These are phyloP conservation scores for Nymphicus hollandicus DNA, from an alignment of 2,113 vertebrate genomes.

Conservation along the genomic window DNA sequence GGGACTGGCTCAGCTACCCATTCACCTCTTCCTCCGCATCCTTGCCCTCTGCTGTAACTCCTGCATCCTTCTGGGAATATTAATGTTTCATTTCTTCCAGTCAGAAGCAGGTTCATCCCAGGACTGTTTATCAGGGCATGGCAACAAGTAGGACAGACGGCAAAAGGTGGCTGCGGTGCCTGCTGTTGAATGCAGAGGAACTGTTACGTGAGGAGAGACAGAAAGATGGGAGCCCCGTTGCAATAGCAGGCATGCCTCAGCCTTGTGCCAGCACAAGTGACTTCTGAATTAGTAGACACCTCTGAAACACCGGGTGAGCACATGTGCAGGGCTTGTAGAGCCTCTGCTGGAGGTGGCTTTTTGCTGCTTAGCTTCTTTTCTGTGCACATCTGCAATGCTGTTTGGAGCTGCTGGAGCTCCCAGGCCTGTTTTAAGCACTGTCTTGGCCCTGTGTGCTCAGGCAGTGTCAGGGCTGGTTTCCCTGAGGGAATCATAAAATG, in stretches of 20 bases:
- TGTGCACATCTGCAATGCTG: rapidly evolving
- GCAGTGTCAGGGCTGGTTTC: background rate
- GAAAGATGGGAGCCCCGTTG: background rate
- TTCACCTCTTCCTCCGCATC: background rate
- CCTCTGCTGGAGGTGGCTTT: background rate
- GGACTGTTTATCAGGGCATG: background rate
- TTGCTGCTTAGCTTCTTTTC: background rate
- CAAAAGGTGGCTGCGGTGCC: background rate
- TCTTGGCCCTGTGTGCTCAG: background rate
- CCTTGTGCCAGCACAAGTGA: background rate
- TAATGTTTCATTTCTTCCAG: background rate
- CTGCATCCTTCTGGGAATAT: background rate
- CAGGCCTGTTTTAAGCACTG: background rate
- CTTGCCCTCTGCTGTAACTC: background rate
- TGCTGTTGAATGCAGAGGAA: background rate
- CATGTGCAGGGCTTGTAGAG: background rate
- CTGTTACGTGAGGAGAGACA: rapidly evolving
- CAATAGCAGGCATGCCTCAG: background rate
- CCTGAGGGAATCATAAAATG: background rate
- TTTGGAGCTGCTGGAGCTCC: background rate
- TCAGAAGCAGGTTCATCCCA: background rate
- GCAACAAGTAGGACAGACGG: background rate
- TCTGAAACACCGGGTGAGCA: rapidly evolving
- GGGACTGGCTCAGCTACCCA: background rate
- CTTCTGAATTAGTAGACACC: rapidly evolving